phyloP scores from a whole-genome alignment of 2,113 vertebrate genomes.

The Rhinichthys klamathensis region DNA sequence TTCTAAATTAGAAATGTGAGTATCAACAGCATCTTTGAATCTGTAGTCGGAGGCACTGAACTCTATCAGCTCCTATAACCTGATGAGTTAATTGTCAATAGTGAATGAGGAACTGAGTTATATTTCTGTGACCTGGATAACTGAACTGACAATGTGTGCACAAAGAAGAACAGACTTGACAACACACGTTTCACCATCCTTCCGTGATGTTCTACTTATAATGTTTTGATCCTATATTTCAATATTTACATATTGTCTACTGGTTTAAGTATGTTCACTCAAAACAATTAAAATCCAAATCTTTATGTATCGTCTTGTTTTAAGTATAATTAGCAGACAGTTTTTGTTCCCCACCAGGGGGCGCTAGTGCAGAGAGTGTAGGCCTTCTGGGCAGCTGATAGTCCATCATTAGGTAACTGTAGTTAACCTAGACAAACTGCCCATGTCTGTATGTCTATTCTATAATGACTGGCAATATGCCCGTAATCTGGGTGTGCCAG shows the following conservation, averaged over 20 bases:
- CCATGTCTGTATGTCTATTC: conserved; percentile 22
- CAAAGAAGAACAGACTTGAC: neutral
- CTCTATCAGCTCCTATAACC: conserved; percentile 22
- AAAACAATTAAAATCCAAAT: neutral
- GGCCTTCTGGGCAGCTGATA: neutral
- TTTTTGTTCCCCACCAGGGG: conserved; percentile 48
- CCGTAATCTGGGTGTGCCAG: conserved; percentile 37
- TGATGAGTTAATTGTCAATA: neutral
- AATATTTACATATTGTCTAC: neutral
- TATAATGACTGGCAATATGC: conserved; percentile 27
- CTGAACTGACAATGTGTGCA: neutral
- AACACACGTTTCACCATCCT: neutral
- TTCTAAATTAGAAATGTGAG: neutral
- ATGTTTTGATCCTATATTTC: neutral
- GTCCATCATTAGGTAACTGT: neutral
- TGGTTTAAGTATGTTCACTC: neutral
- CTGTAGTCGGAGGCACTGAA: neutral
- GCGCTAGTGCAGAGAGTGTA: conserved; percentile 31
- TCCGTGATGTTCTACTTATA: neutral
- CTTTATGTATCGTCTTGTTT: neutral
- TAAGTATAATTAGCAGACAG: neutral
- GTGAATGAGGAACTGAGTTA: neutral
- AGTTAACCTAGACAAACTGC: conserved; percentile 18
- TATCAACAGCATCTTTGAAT: neutral
- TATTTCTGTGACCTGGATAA: conserved; percentile 39